Percentiles rank a stretch among this genome's conserved stretches.
phyloP scores from a whole-genome alignment of 2,113 vertebrate genomes.

The Hemiprocne comata region DNA sequence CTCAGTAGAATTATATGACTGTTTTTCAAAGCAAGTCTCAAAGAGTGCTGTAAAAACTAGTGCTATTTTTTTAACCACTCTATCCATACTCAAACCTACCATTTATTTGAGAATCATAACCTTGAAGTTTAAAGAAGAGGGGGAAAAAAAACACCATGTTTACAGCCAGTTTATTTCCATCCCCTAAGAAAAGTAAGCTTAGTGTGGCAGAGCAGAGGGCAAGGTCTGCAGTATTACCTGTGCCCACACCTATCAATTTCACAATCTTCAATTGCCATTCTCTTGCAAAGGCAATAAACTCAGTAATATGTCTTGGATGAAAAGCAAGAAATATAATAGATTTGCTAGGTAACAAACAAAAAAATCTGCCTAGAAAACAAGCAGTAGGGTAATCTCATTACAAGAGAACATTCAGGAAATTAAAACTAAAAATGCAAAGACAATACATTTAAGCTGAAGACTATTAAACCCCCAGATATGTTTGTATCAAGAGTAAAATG shows the following conservation, averaged over 20 bases:
- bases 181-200: constrained; percentile 2
- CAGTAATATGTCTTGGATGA: constrained; percentile 31
- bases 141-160: not conserved
- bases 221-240: constrained; percentile 19
- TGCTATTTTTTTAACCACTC: constrained; percentile 15
- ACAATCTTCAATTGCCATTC: constrained; percentile 47
- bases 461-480: not conserved
- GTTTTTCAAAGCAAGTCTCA: constrained; percentile 10
- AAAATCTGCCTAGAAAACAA: not conserved
- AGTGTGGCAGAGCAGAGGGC: not conserved
- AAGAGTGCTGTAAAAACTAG: not conserved
- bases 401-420: constrained; percentile 29
- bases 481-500: not conserved
- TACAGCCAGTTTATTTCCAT: not conserved
- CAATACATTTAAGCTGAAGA: not conserved
- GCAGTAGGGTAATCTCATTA: constrained; percentile 1
- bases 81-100: not conserved
- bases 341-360: constrained; percentile 4
- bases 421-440: constrained; percentile 30
- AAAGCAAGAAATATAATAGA: constrained; percentile 39
- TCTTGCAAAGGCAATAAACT: constrained; percentile 53
- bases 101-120: constrained; percentile 28
- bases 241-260: constrained; percentile 18
- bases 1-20: not conserved
- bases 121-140: constrained; percentile 6